A percentile compares a stretch with the other conserved stretches of the same genome.
Evolutionary conservation across 1,140 invertebrate genomes (phyloP).

Genomic region (Papilio polyxenes): DNA sequence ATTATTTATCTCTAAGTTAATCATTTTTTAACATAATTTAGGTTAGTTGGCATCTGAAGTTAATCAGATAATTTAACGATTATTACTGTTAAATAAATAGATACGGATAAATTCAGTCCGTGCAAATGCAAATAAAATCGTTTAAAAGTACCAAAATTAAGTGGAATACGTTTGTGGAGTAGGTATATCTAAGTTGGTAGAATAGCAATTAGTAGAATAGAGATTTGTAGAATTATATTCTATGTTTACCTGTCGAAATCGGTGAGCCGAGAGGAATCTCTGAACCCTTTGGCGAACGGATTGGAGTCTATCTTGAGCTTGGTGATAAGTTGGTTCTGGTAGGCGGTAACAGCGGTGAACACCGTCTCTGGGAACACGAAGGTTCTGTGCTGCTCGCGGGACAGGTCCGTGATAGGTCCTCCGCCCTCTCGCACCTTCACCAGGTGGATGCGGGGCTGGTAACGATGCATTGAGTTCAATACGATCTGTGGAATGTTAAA

Average conservation of each 20-base stretch:
- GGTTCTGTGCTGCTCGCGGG: slow-evolving; percentile 90
- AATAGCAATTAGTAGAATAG: no score
- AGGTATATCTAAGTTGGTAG: not conserved
- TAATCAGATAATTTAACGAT: no score
- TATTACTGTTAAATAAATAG: no score
- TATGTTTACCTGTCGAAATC: slow-evolving; percentile 89
- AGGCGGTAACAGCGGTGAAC: slow-evolving; percentile 99
- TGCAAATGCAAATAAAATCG: no score
- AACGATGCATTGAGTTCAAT: slow-evolving; percentile 99
- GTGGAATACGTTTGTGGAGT: not conserved
- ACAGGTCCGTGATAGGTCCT: slow-evolving; percentile 87
- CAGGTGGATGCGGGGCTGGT: slow-evolving; percentile 97
- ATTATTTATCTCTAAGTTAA: no score
- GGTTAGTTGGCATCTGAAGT: no score
- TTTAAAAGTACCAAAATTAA: no score
- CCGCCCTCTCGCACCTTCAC: slow-evolving; percentile 83
- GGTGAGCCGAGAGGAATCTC: slow-evolving; percentile 95
- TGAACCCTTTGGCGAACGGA: slow-evolving; percentile 96
- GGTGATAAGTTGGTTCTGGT: slow-evolving; percentile 98
- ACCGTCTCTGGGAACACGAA: slow-evolving; percentile 98
- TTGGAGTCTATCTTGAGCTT: slow-evolving; percentile 98
- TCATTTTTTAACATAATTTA: no score
- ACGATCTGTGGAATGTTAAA: slow-evolving; percentile 88
- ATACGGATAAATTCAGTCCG: no score
- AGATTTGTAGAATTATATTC: not conserved